Percentiles rank a stretch among this genome's conserved stretches.
phyloP scores from a whole-genome alignment of 2,888 invertebrate genomes.

The Lasioglossum marginatum region DNA sequence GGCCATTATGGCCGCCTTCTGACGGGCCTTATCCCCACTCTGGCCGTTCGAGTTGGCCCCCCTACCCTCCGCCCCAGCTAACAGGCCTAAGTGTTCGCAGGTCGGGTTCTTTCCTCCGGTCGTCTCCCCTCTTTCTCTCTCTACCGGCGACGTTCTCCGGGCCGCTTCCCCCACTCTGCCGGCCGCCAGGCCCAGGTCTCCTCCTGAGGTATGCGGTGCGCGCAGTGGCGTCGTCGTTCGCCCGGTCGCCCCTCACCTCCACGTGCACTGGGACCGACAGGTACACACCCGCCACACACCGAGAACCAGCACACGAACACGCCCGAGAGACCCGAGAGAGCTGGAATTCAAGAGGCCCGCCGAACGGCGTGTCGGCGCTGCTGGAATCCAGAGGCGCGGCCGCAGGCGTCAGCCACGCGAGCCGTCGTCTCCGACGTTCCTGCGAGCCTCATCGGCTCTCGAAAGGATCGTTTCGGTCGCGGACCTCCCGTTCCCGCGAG shows the following conservation, averaged over 20 bases:
- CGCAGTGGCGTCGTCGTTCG: slow-evolving; percentile 65
- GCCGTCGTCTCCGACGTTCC: slow-evolving; percentile 44
- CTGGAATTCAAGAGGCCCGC: slow-evolving; percentile 48
- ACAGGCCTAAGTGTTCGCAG: slow-evolving; percentile 4
- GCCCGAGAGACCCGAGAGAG: slow-evolving; percentile 21
- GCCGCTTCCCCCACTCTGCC: slow-evolving; percentile 25
- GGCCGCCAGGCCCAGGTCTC: slow-evolving; percentile 32
- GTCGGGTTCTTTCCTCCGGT: slow-evolving; percentile 50
- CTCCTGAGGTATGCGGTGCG: slow-evolving; percentile 68
- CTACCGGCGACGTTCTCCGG: slow-evolving; percentile 53
- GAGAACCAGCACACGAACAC: slow-evolving; percentile 23
- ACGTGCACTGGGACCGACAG: slow-evolving; percentile 57
- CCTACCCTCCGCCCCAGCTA: slow-evolving; percentile 18
- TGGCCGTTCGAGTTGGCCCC: slow-evolving; percentile 41
- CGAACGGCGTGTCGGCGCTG: slow-evolving; percentile 68
- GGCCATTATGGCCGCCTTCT: slow-evolving; percentile 80
- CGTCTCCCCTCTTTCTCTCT: neutral
- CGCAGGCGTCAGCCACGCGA: slow-evolving; percentile 62
- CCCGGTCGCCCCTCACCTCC: slow-evolving; percentile 61
- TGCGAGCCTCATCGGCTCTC: slow-evolving; percentile 53
- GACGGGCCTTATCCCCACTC: slow-evolving; percentile 45
- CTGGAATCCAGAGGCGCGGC: slow-evolving; percentile 81
- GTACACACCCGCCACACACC: slow-evolving; percentile 44
- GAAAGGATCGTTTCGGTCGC: neutral
- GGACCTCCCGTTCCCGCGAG: neutral